Base-by-base conservation (phyloP, 1,140 invertebrate species). In the Vollenhovia emeryi region DNA sequence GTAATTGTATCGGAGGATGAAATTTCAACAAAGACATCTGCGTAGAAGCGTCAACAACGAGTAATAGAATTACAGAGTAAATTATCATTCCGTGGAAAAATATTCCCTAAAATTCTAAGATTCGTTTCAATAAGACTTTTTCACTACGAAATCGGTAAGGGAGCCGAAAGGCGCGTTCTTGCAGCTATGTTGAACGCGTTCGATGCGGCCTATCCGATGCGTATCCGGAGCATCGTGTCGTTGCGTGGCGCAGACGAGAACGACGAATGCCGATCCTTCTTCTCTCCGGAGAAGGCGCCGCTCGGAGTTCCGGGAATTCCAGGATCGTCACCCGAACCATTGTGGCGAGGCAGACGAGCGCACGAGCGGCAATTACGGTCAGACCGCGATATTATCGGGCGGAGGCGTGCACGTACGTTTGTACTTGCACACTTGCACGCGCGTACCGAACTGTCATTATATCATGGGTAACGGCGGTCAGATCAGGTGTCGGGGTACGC, bases 201-300 rank as follows among this genome's bases (percentile, higher is more conserved):
- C n/a, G 57, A 27, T 5, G 15, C 68, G 36, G 21, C 21, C n/a
- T 33, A 48, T 11, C 8, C n/a, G 60, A 66, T 62, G 27, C 21
- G 43, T 55, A 80, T 57, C 24, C 48, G 55, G 52, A 71, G 62
- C 27, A 62, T 43, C 36, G 73, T 33, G 74, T 40, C 24, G 57
- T 73, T 55, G 59, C 64, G 52, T 33, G 43, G n/a, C n/a, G 43
- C 30, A 33, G 60, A 59, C 74, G 45, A 59, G 48, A 78, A 50
- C 66, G 69, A 57, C 27, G 85, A 84, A 86, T 60, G 64, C 24
- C 85, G 88, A 91, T 90, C 86, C 85, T 90, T 87, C 85, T 90
- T 89, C 82, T 89, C 78, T 48, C 89, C 84, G 36, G 85, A 83
- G 88, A 91, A 91, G 90, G 90, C 89, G 85, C 89, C 82, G 90